Conservation (phyloP, 2,888 invertebrate genomes). For the Ischnura elegans region DNA sequence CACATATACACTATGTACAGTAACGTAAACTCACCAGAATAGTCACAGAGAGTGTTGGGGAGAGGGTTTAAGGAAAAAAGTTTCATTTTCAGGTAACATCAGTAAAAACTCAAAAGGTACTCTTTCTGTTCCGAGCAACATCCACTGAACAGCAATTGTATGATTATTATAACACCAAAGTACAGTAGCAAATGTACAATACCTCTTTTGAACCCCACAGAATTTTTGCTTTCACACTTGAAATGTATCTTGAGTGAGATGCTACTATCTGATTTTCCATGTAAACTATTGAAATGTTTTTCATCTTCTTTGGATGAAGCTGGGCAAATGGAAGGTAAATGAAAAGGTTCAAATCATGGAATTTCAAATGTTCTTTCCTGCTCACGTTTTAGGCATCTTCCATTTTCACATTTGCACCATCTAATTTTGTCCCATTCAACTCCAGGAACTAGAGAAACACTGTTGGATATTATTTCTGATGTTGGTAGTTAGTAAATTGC, state of each 20-base stretch:
- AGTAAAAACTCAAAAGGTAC: constrained; percentile 71
- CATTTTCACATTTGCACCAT: constrained; percentile 34
- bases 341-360: constrained; percentile 44
- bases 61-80: constrained; percentile 48
- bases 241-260: constrained; percentile 62
- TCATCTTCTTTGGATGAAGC: constrained; percentile 44
- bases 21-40: constrained; percentile 68
- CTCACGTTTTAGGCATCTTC: constrained; percentile 33
- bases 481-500: constrained; percentile 59
- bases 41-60: constrained; percentile 63
- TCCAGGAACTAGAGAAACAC: constrained; percentile 63
- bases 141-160: constrained; percentile 72
- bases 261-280: constrained; percentile 53
- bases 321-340: constrained; percentile 48
- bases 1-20: constrained; percentile 72
- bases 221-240: constrained; percentile 54
- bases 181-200: constrained; percentile 72
- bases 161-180: constrained; percentile 71
- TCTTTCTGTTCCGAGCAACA: constrained; percentile 71
- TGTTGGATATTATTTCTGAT: constrained; percentile 59
- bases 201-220: constrained; percentile 69
- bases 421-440: constrained; percentile 58
- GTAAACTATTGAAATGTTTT: constrained; percentile 64
- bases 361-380: not conserved
- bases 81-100: constrained; percentile 70